Base-by-base conservation (phyloP, 2,797 vertebrate species). In the Babyrousa celebensis region DNA sequence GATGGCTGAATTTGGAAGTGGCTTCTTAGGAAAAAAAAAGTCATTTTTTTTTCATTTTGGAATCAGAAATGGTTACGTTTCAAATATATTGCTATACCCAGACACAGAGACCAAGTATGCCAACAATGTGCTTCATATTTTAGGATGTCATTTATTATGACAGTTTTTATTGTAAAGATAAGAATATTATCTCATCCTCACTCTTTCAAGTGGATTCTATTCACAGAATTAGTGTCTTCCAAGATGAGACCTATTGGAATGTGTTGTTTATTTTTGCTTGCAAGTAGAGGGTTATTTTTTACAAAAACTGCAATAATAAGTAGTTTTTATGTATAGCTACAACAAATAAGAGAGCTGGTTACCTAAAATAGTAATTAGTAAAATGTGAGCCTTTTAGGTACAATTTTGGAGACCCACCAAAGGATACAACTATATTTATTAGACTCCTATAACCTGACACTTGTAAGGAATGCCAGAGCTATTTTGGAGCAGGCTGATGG, bases 1-100 rank as follows among this genome's bases (percentile, higher is more conserved):
- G 67, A 12, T 77, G 23, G 21, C 43, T 80, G n/a, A 85, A 70
- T 67, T 83, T 68, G 70, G 40, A n/a, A 27, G 68, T 65, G 14
- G 12, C 14, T 70, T 85, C 52, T 74, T 94, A 85, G 20, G 29
- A 68, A 92, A 83, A 43, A 48, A 36, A 36, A 36, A 36, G 4
- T 25, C 1, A 18, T 12, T 94, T 94, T 9, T 94, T 94, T 96
- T 85, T 86, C 10, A 77, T 77, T 85, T 12, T 93, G 52, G 16
- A 71, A 84, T 95, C 29, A 67, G 52, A 89, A 75, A 43, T 67
- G 27, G 18, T 56, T 25, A 67, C 75, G 11, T 82, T 89, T 67
- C 52, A 82, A 18, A 70, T 7, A 18, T 8, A n/a, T 25, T 78
- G 16, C 14, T 78, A 25, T 32, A 62, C 10, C 70, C 6, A 65